phyloP scores from a whole-genome alignment of 2,797 vertebrate species.

The Emys orbicularis region DNA sequence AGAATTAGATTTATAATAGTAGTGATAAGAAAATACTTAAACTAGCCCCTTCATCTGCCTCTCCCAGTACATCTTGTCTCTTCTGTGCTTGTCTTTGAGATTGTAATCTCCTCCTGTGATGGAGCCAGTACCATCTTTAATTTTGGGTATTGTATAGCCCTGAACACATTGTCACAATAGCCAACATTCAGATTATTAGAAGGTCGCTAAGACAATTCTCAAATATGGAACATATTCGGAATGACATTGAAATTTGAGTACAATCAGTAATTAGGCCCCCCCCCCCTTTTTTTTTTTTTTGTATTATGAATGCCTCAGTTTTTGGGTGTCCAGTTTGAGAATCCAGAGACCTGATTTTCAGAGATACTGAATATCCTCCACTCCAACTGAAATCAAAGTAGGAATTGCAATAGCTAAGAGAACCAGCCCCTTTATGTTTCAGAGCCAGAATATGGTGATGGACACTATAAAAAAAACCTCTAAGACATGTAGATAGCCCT shows the following conservation, averaged over 20 bases:
- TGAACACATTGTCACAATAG: background rate
- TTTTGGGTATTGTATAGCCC: background rate
- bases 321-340: background rate
- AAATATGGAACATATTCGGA: background rate
- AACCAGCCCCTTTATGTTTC: background rate
- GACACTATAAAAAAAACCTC: background rate
- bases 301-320: background rate
- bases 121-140: background rate
- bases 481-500: background rate
- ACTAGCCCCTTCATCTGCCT: background rate
- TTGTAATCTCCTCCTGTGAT: background rate
- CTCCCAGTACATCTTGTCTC: background rate
- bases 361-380: background rate
- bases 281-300: fast-evolving
- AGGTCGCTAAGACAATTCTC: background rate
- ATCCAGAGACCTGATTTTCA: background rate
- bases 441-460: background rate
- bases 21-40: background rate
- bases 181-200: background rate
- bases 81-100: background rate
- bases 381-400: background rate
- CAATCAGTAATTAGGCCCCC: background rate
- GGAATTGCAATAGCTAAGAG: background rate
- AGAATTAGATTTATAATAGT: background rate
- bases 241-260: background rate